These are phyloP conservation scores for Hydriomena furcata DNA, from an alignment of 2,888 invertebrate genomes.

Conservation along the genomic window DNA sequence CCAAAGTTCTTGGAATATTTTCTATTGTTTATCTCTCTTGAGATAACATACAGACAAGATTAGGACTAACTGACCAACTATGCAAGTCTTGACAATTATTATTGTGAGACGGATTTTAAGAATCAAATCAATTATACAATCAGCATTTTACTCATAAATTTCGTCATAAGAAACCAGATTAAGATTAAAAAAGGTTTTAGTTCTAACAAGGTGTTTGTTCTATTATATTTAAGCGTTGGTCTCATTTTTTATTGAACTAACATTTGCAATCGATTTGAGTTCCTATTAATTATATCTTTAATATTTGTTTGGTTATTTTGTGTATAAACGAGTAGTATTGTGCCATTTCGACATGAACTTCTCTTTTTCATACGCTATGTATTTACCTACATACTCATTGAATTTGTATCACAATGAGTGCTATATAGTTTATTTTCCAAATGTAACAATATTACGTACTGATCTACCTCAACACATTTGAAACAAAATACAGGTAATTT, in stretches of 20 bases:
- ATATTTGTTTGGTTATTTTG: slow-evolving; percentile 59
- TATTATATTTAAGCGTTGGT: slow-evolving; percentile 13
- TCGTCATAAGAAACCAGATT: background rate
- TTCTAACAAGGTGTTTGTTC: background rate
- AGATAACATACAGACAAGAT: slow-evolving; percentile 51
- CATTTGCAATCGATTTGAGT: slow-evolving; percentile 75
- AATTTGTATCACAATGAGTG: slow-evolving; percentile 1
- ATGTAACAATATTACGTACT: slow-evolving; percentile 30
- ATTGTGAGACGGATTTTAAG: slow-evolving; percentile 71
- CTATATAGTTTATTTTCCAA: background rate
- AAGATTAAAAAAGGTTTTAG: background rate
- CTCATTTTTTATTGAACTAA: slow-evolving; percentile 23
- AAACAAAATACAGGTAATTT: slow-evolving; percentile 58
- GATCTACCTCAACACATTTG: slow-evolving; percentile 68
- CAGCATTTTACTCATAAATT: background rate
- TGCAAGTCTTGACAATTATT: slow-evolving; percentile 43
- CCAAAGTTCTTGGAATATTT: slow-evolving; percentile 76
- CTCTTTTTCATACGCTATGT: background rate
- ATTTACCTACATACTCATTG: background rate
- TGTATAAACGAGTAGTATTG: slow-evolving; percentile 52
- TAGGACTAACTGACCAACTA: slow-evolving; percentile 41
- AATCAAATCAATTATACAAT: slow-evolving; percentile 26
- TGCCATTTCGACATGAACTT: slow-evolving; percentile 46
- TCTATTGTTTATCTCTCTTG: slow-evolving; percentile 61
- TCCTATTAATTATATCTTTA: slow-evolving; percentile 70